Conservation (phyloP, 1,140 invertebrate genomes). For the Orchestia grillus region DNA sequence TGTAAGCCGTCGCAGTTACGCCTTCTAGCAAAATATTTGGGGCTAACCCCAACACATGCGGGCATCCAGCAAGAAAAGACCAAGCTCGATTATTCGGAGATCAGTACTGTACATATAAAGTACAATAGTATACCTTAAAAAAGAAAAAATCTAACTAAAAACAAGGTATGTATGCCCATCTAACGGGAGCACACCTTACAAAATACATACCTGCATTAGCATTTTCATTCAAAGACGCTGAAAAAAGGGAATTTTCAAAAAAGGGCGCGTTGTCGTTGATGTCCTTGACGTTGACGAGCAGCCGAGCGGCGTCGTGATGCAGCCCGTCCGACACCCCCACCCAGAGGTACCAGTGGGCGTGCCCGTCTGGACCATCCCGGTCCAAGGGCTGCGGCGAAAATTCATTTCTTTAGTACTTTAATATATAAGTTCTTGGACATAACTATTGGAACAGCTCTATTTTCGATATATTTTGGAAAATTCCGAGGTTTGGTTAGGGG, state of each 20-base stretch:
- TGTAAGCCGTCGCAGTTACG: no score
- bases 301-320: background rate
- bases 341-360: slow-evolving; percentile 44
- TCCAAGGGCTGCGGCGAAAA: background rate
- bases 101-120: no score
- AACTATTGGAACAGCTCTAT: no score
- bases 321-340: slow-evolving; percentile 51
- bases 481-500: no score
- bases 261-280: slow-evolving; percentile 58
- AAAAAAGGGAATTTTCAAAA: background rate
- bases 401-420: background rate
- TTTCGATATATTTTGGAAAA: no score
- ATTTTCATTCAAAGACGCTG: slow-evolving; percentile 12
- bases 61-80: no score
- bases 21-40: no score
- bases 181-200: background rate
- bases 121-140: no score
- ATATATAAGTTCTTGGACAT: no score
- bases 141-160: no score
- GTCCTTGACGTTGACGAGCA: slow-evolving; percentile 57
- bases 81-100: no score
- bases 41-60: no score
- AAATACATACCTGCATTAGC: background rate
- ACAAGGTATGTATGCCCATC: background rate
- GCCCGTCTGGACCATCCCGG: background rate